These are phyloP conservation scores for Leptopilina drosophilae DNA, from an alignment of 2,888 invertebrate species.

Conservation along the genomic window DNA sequence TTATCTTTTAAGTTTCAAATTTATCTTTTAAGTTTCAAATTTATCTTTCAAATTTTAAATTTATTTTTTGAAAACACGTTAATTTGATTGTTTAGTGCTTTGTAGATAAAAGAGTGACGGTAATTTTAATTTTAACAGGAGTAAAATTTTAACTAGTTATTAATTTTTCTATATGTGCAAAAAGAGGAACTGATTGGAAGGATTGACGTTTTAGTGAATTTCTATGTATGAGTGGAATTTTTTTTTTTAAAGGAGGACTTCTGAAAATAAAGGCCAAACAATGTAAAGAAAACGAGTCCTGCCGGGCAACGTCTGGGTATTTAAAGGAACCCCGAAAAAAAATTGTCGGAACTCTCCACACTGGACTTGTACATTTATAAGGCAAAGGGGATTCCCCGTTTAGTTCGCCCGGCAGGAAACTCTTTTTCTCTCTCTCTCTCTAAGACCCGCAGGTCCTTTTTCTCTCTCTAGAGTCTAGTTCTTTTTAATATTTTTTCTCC, in stretches of 20 bases:
- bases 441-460: constrained; percentile 50
- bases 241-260: constrained; percentile 58
- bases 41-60: too few species aligned
- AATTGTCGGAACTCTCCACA: constrained; percentile 39
- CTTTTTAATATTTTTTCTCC: constrained; percentile 44
- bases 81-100: too few species aligned
- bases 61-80: too few species aligned
- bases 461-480: constrained; percentile 55
- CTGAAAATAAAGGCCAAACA: constrained; percentile 71
- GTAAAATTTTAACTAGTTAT: too few species aligned
- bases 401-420: constrained; percentile 38
- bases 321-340: constrained; percentile 58
- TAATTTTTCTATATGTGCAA: too few species aligned
- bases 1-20: too few species aligned
- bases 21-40: too few species aligned
- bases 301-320: constrained; percentile 64
- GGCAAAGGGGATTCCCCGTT: constrained; percentile 42
- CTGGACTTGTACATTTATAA: constrained; percentile 46
- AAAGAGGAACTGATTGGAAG: constrained; percentile 1
- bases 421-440: constrained; percentile 41
- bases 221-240: constrained; percentile 42
- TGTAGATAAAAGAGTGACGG: too few species aligned
- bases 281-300: constrained; percentile 62
- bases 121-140: too few species aligned
- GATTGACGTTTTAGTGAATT: constrained; percentile 35